A percentile compares a stretch with the other conserved stretches of the same genome.
phyloP scores from a whole-genome alignment of 1,140 invertebrate genomes.

The Pseudomyrmex cubaensis region DNA sequence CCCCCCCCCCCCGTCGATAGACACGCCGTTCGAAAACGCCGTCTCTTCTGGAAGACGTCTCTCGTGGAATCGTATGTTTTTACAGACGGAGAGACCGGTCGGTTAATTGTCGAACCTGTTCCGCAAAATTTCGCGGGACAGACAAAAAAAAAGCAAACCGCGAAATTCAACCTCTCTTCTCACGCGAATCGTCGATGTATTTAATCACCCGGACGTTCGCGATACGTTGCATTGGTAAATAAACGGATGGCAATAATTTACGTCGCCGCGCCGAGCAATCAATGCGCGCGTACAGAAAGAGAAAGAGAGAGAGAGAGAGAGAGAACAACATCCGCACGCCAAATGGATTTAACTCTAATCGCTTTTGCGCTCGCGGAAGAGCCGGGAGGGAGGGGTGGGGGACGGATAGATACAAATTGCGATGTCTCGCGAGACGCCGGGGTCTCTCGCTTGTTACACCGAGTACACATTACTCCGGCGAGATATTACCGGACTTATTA shows the following conservation, averaged over 20 bases:
- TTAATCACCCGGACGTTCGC: conserved; percentile 34
- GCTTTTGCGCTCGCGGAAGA: conserved; percentile 8
- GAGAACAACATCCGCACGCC: conserved; percentile 13
- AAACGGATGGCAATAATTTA: conserved; percentile 62
- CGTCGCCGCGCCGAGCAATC: conserved; percentile 32
- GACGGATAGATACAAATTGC: conserved; percentile 57
- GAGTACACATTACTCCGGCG: conserved; percentile 40
- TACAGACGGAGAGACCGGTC: too few relatives aligned
- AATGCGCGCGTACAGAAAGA: conserved; percentile 33
- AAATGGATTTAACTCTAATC: conserved; percentile 64
- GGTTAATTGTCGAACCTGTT: too few relatives aligned
- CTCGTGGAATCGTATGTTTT: too few relatives aligned
- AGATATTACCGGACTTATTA: conserved; percentile 60
- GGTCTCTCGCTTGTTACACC: conserved; percentile 46
- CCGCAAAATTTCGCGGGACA: conserved; percentile 26
- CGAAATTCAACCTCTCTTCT: conserved; percentile 26
- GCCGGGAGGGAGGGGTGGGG: background rate
- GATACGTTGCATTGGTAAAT: conserved; percentile 52
- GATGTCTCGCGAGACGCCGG: conserved; percentile 30
- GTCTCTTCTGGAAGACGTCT: too few relatives aligned
- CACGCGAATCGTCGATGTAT: conserved; percentile 45
- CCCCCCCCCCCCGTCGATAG: too few relatives aligned
- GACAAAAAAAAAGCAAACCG: background rate
- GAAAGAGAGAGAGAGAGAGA: too few relatives aligned
- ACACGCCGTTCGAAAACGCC: too few relatives aligned